A percentile compares a stretch with the other conserved stretches of the same genome.
Conservation (phyloP, 2,113 vertebrate species). For the Dasypus novemcinctus region DNA sequence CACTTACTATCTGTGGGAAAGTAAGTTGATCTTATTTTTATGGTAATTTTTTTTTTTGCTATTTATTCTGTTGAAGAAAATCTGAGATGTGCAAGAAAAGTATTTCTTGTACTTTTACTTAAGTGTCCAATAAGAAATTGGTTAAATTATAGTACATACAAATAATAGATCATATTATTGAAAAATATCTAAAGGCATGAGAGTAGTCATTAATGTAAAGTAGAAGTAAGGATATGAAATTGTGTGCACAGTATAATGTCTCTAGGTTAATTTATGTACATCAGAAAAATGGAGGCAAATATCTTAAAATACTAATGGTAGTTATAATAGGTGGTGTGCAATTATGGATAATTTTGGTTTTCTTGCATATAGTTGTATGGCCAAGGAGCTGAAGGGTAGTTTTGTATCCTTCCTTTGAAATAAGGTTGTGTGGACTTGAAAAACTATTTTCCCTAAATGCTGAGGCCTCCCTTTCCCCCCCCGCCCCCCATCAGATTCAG, state of each 20-base stretch:
- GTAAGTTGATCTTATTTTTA: neutral
- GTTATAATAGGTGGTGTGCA: neutral
- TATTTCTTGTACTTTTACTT: neutral
- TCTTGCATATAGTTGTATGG: neutral
- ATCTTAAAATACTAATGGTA: neutral
- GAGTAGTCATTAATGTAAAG: neutral
- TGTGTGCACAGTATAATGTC: neutral
- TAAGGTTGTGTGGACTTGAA: too few species aligned
- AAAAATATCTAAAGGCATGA: neutral
- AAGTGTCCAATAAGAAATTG: neutral
- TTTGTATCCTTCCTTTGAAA: too few species aligned
- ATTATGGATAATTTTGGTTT: neutral
- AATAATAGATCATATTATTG: neutral
- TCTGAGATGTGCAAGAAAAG: neutral
- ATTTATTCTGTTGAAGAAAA: neutral
- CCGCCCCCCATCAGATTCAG: neutral
- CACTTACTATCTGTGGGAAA: neutral
- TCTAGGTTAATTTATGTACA: neutral
- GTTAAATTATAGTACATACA: neutral
- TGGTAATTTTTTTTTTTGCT: neutral
- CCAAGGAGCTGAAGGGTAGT: neutral
- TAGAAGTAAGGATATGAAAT: neutral
- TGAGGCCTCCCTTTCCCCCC: neutral
- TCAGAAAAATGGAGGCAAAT: slow-evolving; percentile 25
- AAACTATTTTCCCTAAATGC: neutral